phyloP scores from a whole-genome alignment of 1,140 invertebrate species.

The Drosophila trapezifrons region DNA sequence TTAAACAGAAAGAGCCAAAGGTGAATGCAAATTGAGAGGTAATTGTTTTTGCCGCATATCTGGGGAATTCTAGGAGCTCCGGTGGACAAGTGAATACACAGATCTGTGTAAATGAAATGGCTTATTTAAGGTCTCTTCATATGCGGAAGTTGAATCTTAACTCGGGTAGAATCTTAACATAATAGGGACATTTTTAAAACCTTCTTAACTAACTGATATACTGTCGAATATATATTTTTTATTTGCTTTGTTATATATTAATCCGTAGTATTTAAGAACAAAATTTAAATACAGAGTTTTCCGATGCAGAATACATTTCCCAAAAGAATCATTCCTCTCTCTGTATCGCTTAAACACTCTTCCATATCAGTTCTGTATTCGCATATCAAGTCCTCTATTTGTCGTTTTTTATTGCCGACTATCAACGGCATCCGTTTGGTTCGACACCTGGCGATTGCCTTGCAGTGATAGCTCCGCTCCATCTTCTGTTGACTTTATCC shows the following conservation, averaged over 20 bases:
- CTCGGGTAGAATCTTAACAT: not conserved
- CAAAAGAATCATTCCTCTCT: not conserved
- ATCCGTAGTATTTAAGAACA: no score
- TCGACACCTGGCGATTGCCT: constrained; percentile 43
- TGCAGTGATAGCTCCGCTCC: constrained; percentile 18
- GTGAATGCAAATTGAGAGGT: constrained; percentile 39
- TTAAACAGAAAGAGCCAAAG: constrained; percentile 21
- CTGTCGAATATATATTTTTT: no score
- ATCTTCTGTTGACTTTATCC: constrained; percentile 47
- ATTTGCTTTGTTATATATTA: no score
- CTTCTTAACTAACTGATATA: no score
- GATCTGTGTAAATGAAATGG: not conserved
- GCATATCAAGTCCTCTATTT: not conserved
- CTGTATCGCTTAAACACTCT: no score
- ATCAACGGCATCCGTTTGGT: constrained; percentile 23
- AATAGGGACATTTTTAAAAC: no score
- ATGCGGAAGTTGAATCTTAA: not conserved
- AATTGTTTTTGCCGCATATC: constrained; percentile 24
- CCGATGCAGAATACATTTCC: no score
- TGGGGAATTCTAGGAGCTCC: constrained; percentile 5
- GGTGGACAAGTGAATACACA: not conserved
- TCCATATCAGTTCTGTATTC: constrained; percentile 1
- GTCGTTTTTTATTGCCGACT: constrained; percentile 20
- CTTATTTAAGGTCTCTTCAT: not conserved
- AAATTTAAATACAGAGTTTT: no score